A percentile compares a stretch with the other conserved stretches of the same genome.
Evolutionary conservation across 2,888 invertebrate species (phyloP).

Genomic region (Pollenia angustigena): DNA sequence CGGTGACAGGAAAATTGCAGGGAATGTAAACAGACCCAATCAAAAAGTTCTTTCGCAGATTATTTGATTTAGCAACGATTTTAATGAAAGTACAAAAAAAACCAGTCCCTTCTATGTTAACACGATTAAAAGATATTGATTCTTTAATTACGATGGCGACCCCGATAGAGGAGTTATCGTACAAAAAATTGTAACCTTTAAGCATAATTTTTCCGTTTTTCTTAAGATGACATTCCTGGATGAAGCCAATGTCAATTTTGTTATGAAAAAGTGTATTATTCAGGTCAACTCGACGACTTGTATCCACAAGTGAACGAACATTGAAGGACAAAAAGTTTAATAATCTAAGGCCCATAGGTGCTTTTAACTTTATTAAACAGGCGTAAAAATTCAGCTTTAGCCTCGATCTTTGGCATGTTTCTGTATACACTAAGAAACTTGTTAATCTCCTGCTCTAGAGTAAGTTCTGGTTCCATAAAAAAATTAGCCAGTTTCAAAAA

Average conservation of each 20-base stretch:
- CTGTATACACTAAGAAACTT: conserved; percentile 11
- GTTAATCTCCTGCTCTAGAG: conserved; percentile 6
- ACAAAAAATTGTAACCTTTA: conserved; percentile 4
- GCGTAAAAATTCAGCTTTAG: conserved; percentile 38
- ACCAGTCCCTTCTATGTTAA: not conserved
- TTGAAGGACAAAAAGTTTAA: not conserved
- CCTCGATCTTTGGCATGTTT: conserved; percentile 28
- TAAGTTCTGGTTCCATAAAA: conserved; percentile 22
- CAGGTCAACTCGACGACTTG: conserved; percentile 7
- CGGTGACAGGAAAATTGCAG: not conserved
- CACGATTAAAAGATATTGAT: not conserved
- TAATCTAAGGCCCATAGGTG: not conserved
- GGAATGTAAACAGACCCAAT: conserved; percentile 25
- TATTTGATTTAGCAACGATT: not conserved
- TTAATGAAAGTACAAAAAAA: not conserved
- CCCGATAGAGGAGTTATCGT: not conserved
- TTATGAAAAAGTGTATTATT: not conserved
- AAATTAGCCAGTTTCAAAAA: conserved; percentile 31
- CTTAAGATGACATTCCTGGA: conserved; percentile 27
- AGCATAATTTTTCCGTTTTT: not conserved
- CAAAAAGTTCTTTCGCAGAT: conserved; percentile 4
- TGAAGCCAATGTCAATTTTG: conserved; percentile 35
- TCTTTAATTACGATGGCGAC: conserved; percentile 10
- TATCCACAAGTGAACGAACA: conserved; percentile 1
- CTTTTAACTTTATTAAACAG: conserved; percentile 19